These are phyloP conservation scores for Notamacropus eugenii DNA, from an alignment of 2,797 vertebrate species.

Conservation along the genomic window DNA sequence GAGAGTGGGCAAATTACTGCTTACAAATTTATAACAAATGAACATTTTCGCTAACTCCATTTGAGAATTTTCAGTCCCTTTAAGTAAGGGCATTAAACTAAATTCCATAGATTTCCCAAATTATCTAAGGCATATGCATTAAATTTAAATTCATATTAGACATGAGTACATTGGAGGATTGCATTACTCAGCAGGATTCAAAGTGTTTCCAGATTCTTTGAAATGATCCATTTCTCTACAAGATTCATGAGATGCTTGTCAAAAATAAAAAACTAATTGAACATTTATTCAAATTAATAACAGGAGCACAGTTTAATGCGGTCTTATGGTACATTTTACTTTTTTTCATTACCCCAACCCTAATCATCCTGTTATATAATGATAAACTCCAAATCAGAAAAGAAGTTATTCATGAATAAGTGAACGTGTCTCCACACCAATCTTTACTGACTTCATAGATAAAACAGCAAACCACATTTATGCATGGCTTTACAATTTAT, in stretches of 20 bases:
- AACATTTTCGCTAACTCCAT: slow-evolving; percentile 43
- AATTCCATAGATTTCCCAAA: slow-evolving; percentile 45
- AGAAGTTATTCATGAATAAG: not conserved
- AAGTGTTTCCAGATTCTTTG: slow-evolving; percentile 58
- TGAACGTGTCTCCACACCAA: not conserved
- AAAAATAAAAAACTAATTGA: slow-evolving; percentile 66
- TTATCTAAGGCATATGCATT: slow-evolving; percentile 36
- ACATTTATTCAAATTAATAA: slow-evolving; percentile 72
- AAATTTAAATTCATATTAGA: slow-evolving; percentile 73
- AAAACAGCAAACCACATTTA: not conserved
- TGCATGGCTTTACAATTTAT: not conserved
- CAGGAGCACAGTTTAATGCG: slow-evolving; percentile 45
- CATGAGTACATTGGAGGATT: slow-evolving; percentile 35
- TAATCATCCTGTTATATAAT: not conserved
- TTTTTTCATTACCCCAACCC: not conserved
- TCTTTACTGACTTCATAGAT: not conserved
- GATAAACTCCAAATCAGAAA: not conserved
- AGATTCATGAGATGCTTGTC: slow-evolving; percentile 71
- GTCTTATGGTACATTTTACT: slow-evolving; percentile 13
- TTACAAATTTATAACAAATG: not conserved
- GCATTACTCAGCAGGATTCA: slow-evolving; percentile 38
- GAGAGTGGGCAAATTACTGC: not conserved
- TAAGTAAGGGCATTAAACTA: slow-evolving; percentile 21
- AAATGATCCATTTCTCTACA: slow-evolving; percentile 70
- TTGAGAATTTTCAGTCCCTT: slow-evolving; percentile 58